These are phyloP conservation scores for Perca flavescens DNA, from an alignment of 2,113 vertebrate genomes.

Conservation along the genomic window DNA sequence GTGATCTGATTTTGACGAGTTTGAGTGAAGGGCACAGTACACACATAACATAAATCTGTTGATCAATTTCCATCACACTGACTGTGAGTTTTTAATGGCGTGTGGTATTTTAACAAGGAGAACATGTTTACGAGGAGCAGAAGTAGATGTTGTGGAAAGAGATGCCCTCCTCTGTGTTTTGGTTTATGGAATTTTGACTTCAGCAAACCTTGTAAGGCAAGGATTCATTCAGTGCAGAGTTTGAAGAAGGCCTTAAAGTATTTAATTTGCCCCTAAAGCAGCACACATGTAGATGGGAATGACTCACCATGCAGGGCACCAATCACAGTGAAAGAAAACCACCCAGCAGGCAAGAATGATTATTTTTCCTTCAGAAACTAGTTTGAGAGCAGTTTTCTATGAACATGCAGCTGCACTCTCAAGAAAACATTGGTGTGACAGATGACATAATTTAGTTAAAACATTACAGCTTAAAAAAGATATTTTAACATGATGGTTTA, in stretches of 20 bases:
- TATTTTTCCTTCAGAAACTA: background rate
- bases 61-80: background rate
- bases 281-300: slow-evolving; percentile 18
- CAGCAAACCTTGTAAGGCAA: slow-evolving; percentile 24
- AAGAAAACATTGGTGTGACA: background rate
- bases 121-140: slow-evolving; percentile 21
- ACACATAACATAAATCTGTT: background rate
- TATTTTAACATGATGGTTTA: background rate
- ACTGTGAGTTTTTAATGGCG: background rate
- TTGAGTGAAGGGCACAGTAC: background rate
- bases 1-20: background rate
- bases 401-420: background rate
- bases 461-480: background rate
- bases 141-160: slow-evolving; percentile 4
- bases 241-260: background rate
- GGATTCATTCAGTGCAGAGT: slow-evolving; percentile 3
- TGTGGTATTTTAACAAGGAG: slow-evolving; percentile 10
- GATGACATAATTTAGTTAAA: background rate
- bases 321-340: background rate
- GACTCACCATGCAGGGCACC: slow-evolving; percentile 3
- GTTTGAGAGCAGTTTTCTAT: background rate
- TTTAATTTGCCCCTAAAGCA: slow-evolving; percentile 22
- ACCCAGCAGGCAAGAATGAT: background rate
- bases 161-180: slow-evolving; percentile 6
- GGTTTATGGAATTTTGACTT: slow-evolving; percentile 21